These are phyloP conservation scores for honey bee (Apis mellifera) DNA, from an alignment of 1,140 invertebrate species.

Conservation along the genomic window Amel_HAv3.1 CM009936.2:10022001-10022500, in stretches of 20 bases:
- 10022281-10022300: slow-evolving; percentile 5
- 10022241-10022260: slow-evolving; percentile 6
- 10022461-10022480: neutral
- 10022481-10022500: neutral
- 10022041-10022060: slow-evolving; percentile 20
- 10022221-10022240: slow-evolving; percentile 21
- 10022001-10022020: slow-evolving; percentile 45
- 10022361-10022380: neutral
- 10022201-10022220: neutral
- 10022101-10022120: slow-evolving; percentile 11
- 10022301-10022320: slow-evolving; percentile 16
- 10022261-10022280: neutral
- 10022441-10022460: neutral
- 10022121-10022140: slow-evolving; percentile 3
- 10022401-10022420: neutral
- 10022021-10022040: slow-evolving; percentile 52
- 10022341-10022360: slow-evolving; percentile 18
- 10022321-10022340: slow-evolving; percentile 28
- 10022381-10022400: slow-evolving; percentile 4
- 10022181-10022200: neutral
- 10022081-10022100: slow-evolving; percentile 44
- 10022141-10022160: neutral
- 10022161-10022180: neutral
- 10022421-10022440: neutral
- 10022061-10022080: neutral